Conservation (phyloP, 2,797 vertebrate genomes). For the Poecile montanus region DNA sequence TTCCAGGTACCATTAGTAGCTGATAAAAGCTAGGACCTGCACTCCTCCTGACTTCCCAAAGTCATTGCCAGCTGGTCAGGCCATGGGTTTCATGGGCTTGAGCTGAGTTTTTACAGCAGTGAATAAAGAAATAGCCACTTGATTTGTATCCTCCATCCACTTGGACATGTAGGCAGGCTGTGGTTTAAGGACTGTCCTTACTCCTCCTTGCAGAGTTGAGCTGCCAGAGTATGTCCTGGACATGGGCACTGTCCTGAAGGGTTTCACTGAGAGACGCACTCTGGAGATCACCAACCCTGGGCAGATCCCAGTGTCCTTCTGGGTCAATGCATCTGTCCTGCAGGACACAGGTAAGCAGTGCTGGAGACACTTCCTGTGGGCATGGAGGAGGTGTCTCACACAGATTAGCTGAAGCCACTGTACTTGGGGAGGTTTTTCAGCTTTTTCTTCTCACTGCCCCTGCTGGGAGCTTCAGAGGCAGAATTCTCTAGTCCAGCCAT, state of each 20-base stretch:
- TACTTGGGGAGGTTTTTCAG: background rate
- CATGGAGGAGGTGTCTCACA: background rate
- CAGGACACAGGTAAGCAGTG: conserved; percentile 80
- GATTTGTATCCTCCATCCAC: background rate
- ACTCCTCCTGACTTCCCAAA: background rate
- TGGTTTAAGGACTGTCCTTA: background rate
- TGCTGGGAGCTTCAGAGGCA: background rate
- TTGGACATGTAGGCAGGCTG: background rate
- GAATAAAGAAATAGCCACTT: background rate
- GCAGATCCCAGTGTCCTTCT: conserved; percentile 80
- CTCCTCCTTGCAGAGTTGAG: conserved; percentile 71
- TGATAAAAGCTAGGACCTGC: background rate
- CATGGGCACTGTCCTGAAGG: conserved; percentile 83
- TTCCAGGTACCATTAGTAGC: background rate
- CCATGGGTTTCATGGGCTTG: background rate
- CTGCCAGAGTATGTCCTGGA: conserved; percentile 89
- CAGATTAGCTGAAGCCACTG: background rate
- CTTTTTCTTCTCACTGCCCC: background rate
- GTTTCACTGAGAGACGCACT: conserved; percentile 67
- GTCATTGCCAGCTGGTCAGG: background rate
- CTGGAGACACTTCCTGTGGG: background rate
- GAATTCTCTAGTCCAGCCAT: background rate
- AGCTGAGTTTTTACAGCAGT: background rate
- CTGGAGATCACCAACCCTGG: conserved; percentile 85
- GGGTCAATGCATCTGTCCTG: conserved; percentile 67